These are phyloP conservation scores for Scartelaos histophorus DNA, from an alignment of 2,113 vertebrate genomes.

Conservation along the genomic window DNA sequence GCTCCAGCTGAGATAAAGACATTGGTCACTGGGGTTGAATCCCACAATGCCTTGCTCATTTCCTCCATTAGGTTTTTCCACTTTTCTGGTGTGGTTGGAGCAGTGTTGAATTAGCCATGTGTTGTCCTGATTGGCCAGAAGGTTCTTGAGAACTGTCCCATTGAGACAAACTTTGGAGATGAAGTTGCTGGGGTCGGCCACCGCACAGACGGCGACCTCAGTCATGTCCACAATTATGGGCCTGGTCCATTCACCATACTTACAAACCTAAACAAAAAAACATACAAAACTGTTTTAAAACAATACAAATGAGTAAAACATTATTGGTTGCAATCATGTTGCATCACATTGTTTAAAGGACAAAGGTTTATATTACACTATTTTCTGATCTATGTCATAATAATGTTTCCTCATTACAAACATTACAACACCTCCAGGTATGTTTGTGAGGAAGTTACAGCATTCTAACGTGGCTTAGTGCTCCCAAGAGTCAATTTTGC, in stretches of 20 bases:
- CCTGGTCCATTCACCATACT: slow-evolving; percentile 73
- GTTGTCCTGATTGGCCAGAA: slow-evolving; percentile 76
- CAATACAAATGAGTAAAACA: not conserved
- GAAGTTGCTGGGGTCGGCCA: slow-evolving; percentile 74
- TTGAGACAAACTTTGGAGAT: slow-evolving; percentile 73
- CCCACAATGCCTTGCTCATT: slow-evolving; percentile 12
- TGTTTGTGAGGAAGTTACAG: too few relatives aligned
- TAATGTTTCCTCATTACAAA: too few relatives aligned
- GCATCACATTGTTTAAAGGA: too few relatives aligned
- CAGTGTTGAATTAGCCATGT: slow-evolving; percentile 77
- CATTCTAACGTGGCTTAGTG: too few relatives aligned
- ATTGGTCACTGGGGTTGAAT: slow-evolving; percentile 62
- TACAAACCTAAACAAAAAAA: slow-evolving; percentile 60
- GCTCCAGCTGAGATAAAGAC: slow-evolving; percentile 75
- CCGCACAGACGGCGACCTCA: slow-evolving; percentile 74
- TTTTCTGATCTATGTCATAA: too few relatives aligned
- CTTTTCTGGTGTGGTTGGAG: slow-evolving; percentile 55
- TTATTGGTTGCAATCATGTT: not conserved
- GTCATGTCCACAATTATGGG: slow-evolving; percentile 77
- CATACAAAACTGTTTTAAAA: not conserved
- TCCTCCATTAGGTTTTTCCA: slow-evolving; percentile 9
- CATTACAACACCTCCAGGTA: too few relatives aligned
- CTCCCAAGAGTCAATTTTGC: too few relatives aligned
- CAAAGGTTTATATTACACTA: too few relatives aligned
- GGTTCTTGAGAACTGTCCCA: slow-evolving; percentile 64